These are phyloP conservation scores for Plumapathes pennacea DNA, from an alignment of 92 coral and sea anemone genomes.

Conservation along the genomic window DNA sequence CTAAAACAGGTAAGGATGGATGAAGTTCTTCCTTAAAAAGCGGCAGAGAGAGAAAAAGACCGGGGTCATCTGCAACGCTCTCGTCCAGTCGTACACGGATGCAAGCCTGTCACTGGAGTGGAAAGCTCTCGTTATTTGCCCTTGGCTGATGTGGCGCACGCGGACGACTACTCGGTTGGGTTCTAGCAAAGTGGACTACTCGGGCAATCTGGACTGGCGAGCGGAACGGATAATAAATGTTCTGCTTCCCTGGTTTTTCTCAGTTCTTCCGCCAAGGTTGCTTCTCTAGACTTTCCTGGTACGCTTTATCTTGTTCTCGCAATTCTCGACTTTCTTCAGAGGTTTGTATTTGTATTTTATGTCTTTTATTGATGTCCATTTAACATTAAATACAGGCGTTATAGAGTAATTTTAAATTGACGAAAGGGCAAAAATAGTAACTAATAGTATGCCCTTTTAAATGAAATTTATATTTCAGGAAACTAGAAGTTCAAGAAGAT, in stretches of 20 bases:
- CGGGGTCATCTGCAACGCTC: too few relatives aligned
- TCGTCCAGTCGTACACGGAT: slow-evolving; percentile 55
- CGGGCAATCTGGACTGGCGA: slow-evolving; percentile 24
- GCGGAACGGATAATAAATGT: too few relatives aligned
- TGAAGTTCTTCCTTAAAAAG: too few relatives aligned
- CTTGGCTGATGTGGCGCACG: slow-evolving; percentile 42
- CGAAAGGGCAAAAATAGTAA: slow-evolving; percentile 1
- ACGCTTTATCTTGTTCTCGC: slow-evolving; percentile 13
- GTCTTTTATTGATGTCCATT: neutral
- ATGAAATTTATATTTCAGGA: too few relatives aligned
- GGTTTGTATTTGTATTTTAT: neutral
- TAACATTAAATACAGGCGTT: too few relatives aligned
- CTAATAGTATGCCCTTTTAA: neutral
- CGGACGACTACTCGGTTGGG: slow-evolving; percentile 19
- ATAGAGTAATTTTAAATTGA: slow-evolving; percentile 2
- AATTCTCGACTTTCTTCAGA: neutral
- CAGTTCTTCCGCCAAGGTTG: slow-evolving; percentile 23
- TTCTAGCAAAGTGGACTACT: slow-evolving; percentile 26
- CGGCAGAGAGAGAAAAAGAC: too few relatives aligned
- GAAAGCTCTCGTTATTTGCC: slow-evolving; percentile 27
- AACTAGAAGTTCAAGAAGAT: too few relatives aligned
- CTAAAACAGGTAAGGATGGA: too few relatives aligned
- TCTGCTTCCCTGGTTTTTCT: slow-evolving; percentile 26
- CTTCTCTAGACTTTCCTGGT: slow-evolving; percentile 15
- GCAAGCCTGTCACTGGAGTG: slow-evolving; percentile 22